Conservation (phyloP, 2,113 vertebrate species). For the Emydocephalus ijimae region DNA sequence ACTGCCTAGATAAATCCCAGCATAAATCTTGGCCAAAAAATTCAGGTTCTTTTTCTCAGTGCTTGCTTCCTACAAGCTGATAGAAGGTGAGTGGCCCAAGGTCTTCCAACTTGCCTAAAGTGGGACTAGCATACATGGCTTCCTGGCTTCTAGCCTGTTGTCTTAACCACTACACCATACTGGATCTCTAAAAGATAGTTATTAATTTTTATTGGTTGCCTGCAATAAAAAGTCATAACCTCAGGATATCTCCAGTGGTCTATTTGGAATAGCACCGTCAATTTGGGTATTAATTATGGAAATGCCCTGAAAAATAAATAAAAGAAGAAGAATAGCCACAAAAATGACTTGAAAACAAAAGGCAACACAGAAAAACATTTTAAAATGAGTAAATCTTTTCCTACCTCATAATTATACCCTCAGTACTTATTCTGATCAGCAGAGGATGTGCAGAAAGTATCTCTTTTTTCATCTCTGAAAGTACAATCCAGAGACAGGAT, state of each 20-base stretch:
- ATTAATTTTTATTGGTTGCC: not conserved
- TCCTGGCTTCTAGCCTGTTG: no score
- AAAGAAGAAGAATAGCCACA: not conserved
- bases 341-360: not conserved
- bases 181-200: not conserved
- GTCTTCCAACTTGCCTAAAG: not conserved
- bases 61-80: not conserved
- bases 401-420: not conserved
- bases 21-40: not conserved
- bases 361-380: not conserved
- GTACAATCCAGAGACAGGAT: not conserved
- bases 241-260: not conserved
- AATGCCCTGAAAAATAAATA: not conserved
- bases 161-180: not conserved
- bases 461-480: not conserved
- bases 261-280: not conserved
- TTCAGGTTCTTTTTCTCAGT: not conserved
- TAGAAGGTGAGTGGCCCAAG: not conserved
- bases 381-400: not conserved
- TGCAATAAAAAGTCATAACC: not conserved
- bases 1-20: not conserved
- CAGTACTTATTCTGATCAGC: not conserved
- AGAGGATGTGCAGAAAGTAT: not conserved
- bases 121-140: not conserved
- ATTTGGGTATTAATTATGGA: not conserved